These are phyloP conservation scores for Seladonia tumulorum DNA, from an alignment of 2,888 invertebrate genomes.

Conservation along the genomic window DNA sequence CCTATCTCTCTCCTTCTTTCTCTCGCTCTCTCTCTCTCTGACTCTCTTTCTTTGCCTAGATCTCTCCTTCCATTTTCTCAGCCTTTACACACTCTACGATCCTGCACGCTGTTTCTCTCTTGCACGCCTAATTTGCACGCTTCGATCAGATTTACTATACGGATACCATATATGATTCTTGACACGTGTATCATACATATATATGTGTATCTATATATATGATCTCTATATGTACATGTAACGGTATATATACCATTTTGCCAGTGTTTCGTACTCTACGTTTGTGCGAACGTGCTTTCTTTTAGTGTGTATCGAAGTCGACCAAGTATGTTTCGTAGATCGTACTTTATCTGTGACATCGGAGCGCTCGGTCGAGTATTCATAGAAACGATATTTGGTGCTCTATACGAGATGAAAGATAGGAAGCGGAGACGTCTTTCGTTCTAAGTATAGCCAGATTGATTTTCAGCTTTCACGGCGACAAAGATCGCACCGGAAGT, in stretches of 20 bases:
- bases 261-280: slow-evolving; percentile 59
- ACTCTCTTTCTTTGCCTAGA: not conserved
- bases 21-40: not conserved
- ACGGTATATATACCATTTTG: slow-evolving; percentile 49
- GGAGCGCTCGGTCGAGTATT: slow-evolving; percentile 16
- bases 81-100: slow-evolving; percentile 43
- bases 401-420: not conserved
- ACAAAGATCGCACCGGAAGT: not conserved
- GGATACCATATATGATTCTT: slow-evolving; percentile 57
- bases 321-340: slow-evolving; percentile 42
- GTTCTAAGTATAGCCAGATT: not conserved
- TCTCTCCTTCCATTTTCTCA: slow-evolving; percentile 8
- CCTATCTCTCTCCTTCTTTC: not conserved
- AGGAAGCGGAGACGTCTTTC: not conserved
- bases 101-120: slow-evolving; percentile 80
- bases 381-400: not conserved
- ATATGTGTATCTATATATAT: slow-evolving; percentile 41
- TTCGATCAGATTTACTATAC: slow-evolving; percentile 74
- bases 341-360: slow-evolving; percentile 50
- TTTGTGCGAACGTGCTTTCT: slow-evolving; percentile 53
- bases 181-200: slow-evolving; percentile 48
- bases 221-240: slow-evolving; percentile 49
- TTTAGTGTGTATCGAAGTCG: slow-evolving; percentile 59
- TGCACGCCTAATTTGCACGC: slow-evolving; percentile 82
- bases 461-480: not conserved